Base-by-base conservation (phyloP, 2,888 invertebrate species). In the Iselma pallidipennis region DNA sequence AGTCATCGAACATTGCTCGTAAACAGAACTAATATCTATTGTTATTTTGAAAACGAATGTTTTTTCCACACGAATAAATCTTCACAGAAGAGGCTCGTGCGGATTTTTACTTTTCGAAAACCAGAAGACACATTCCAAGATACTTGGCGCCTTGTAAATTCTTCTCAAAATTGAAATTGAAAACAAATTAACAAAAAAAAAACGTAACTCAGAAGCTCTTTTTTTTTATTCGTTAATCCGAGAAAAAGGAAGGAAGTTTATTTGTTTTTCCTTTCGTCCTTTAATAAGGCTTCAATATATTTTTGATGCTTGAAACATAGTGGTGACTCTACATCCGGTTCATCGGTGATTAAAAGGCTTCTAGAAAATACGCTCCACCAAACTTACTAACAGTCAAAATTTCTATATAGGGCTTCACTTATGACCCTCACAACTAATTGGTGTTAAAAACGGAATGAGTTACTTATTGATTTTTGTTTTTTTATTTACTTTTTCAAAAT, bases 1-100 rank as follows among this genome's bases (percentile, higher is more conserved):
- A 71, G 74, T 74, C 74, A 74, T 51, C 71, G 73, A 64, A 74
- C 73, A 73, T 74, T 74, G 73, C 72, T 72, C 72, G 70, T 74
- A 74, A 74, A 73, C 72, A 73, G 72, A 72, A 74, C 51, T 74
- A 72, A 74, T 72, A 59, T 55, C 60, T 42, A 61, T 72, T 68
- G 61, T 65, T 42, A 42, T 21, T 56, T 55, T 25, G 49, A 37
- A 51, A 52, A 45, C 55, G 59, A 57, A 21, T 62, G 55, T 50
- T 45, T 60, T 62, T 66, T 60, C 59, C 63, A 65, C 66, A 51
- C 68, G 65, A 65, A 63, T 66, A 57, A 54, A 50, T 29, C 19
- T 26, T 29, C 54, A 66, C 55, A 58, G 56, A 55, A 31, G 55
- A 63, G 64, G 66, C 68, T 70, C 68, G 68, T 68, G 61, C 59